Percentiles rank a stretch among this genome's conserved stretches.
Evolutionary conservation across 1,140 invertebrate genomes (phyloP).

Genomic region (Pachypeltis micranthus): DNA sequence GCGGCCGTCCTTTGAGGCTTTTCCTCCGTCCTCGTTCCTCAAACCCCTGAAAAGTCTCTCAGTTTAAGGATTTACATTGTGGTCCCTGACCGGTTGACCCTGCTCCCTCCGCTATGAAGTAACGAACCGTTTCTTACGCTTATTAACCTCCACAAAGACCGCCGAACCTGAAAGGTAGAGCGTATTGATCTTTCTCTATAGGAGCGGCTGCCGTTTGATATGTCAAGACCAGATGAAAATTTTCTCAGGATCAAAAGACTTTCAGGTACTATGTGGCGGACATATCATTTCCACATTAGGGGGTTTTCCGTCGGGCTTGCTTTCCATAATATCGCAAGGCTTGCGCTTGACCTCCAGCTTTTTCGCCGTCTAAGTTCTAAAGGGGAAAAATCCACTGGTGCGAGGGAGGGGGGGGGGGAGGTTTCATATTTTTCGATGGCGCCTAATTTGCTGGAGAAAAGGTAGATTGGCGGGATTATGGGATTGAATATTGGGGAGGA

Average conservation of each 20-base stretch:
- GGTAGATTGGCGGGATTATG: too few relatives aligned
- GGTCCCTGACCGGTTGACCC: constrained; percentile 11
- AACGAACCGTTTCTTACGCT: constrained; percentile 16
- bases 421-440: too few relatives aligned
- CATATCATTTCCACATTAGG: constrained; percentile 4
- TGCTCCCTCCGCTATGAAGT: constrained; percentile 5
- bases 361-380: too few relatives aligned
- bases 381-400: too few relatives aligned
- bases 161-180: constrained; percentile 11
- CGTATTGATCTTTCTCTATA: constrained; percentile 12
- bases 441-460: too few relatives aligned
- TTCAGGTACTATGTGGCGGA: background rate
- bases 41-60: constrained; percentile 2
- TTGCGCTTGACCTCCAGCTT: too few relatives aligned
- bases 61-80: constrained; percentile 17
- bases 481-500: too few relatives aligned
- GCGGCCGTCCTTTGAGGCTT: background rate
- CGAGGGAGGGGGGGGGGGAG: too few relatives aligned
- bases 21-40: background rate
- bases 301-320: too few relatives aligned
- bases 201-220: background rate
- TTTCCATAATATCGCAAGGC: too few relatives aligned
- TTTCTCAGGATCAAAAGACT: constrained; percentile 10
- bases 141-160: constrained; percentile 13
- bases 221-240: constrained; percentile 4